A percentile compares a stretch with the other conserved stretches of the same genome.
phyloP scores from a whole-genome alignment of 2,113 vertebrate species.

The Archocentrus centrarchus region DNA sequence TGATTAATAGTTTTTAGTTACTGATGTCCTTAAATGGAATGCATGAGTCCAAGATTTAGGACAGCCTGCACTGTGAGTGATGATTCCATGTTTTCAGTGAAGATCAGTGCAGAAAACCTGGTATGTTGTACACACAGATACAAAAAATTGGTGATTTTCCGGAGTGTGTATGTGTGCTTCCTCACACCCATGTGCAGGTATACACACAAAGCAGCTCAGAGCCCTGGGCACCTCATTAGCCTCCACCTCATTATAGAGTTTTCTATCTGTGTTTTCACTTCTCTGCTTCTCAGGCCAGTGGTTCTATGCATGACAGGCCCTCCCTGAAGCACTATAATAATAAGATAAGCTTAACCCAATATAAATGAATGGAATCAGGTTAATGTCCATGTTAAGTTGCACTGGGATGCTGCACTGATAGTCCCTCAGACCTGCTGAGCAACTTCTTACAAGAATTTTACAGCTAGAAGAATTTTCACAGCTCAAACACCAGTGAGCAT shows the following conservation, averaged over 20 bases:
- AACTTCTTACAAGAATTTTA: background rate
- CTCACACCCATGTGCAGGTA: slow-evolving; percentile 22
- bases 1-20: background rate
- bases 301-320: slow-evolving; percentile 29
- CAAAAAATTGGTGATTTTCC: background rate
- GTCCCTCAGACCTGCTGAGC: slow-evolving; percentile 24
- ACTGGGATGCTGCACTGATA: slow-evolving; percentile 16
- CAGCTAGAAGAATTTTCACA: background rate
- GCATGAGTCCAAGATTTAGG: background rate
- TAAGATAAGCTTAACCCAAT: slow-evolving; percentile 40
- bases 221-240: slow-evolving; percentile 44
- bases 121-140: background rate
- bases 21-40: no score
- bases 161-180: background rate
- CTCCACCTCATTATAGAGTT: slow-evolving; percentile 52
- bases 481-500: background rate
- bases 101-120: background rate
- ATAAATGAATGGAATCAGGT: slow-evolving; percentile 35
- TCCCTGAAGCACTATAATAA: slow-evolving; percentile 36
- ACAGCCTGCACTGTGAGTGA: background rate
- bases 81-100: background rate
- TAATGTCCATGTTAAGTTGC: slow-evolving; percentile 39
- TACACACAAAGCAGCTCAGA: background rate
- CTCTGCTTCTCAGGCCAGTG: slow-evolving; percentile 34
- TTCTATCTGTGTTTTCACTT: slow-evolving; percentile 28